A percentile compares a stretch with the other conserved stretches of the same genome.
Evolutionary conservation across 37 sponge, comb jelly and placozoan species (phyloP).

Genomic region (Ianthella basta): DNA sequence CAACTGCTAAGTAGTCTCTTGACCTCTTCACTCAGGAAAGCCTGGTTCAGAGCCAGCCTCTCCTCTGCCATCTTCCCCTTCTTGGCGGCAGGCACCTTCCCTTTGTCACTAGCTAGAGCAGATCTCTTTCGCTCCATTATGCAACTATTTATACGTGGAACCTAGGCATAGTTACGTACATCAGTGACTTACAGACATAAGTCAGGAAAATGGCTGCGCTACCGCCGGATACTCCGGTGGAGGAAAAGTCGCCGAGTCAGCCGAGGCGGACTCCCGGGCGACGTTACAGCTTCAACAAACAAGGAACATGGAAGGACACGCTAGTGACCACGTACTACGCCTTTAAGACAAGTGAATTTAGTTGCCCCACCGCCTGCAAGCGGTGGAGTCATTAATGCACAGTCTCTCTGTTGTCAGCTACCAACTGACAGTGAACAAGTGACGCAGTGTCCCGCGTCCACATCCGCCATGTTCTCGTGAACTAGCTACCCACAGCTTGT

Average conservation of each 20-base stretch:
- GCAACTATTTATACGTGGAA: neutral
- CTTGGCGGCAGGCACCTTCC: slow-evolving; percentile 5
- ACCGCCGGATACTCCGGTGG: neutral
- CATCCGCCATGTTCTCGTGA: too few relatives aligned
- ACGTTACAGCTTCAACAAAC: neutral
- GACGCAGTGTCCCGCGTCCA: too few relatives aligned
- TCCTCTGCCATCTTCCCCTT: neutral
- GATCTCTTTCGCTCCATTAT: too few relatives aligned
- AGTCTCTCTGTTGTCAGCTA: too few relatives aligned
- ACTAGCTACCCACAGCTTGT: too few relatives aligned
- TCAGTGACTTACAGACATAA: neutral
- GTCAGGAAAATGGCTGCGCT: slow-evolving; percentile 26
- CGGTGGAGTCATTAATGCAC: too few relatives aligned
- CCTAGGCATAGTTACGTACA: neutral
- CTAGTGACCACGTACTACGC: neutral
- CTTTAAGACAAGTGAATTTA: neutral
- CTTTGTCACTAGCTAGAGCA: too few relatives aligned
- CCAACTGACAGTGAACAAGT: too few relatives aligned
- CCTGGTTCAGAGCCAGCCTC: neutral
- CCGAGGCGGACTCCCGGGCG: too few relatives aligned
- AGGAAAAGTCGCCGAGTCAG: neutral
- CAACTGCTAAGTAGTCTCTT: neutral
- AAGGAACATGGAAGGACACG: slow-evolving; percentile 25
- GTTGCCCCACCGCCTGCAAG: too few relatives aligned
- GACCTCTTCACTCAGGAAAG: neutral